Evolutionary conservation across 1,140 invertebrate genomes (phyloP), one percentile per base, ranked within the genome.

Genomic region (Cydia amplana): DNA sequence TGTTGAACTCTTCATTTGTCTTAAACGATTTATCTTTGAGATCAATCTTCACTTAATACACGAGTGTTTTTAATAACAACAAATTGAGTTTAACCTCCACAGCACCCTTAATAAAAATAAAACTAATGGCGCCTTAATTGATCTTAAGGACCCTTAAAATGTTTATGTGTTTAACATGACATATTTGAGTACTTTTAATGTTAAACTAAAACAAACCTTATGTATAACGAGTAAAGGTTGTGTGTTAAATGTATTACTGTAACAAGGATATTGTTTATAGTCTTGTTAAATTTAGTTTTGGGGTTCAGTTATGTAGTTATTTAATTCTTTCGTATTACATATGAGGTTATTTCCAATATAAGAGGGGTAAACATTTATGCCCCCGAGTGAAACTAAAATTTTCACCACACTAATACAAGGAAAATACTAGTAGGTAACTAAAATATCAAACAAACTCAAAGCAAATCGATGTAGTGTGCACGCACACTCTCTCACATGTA

Each of bases 101-200:
- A 18, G 55, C 55, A 23, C 55, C 55, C 55, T 60, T 12, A 60
- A 60, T 60, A 60, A 60, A 60, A 60, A 60, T 60, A 60, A 60
- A 60, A 60, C 18, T 20, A 60, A 60, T 60, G 20, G 55, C 9
- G 0, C 20, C 20, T 60, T 60, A 60, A 60, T 60, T 60, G 55
- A 23, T 23, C 55, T 60, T 18, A 60, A 60, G 55, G 16, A 60
- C 20, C 55, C 55, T 60, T 23, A 60, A 23, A 23, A 60, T 60
- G 55, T 60, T 23, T 60, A 60, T 60, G 55, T 60, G 23, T 55
- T 55, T 60, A 23, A 60, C 51, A 18, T 55, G 55, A 60, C 55
- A 60, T 60, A 60, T 23, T 23, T 60, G 6, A 60, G 9, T 20
- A 60, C 55, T 20, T 18, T 18, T 23, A 1, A 23, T 60, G 7